Conservation (phyloP, 2,888 invertebrate species). For the Tortricodes alternella region DNA sequence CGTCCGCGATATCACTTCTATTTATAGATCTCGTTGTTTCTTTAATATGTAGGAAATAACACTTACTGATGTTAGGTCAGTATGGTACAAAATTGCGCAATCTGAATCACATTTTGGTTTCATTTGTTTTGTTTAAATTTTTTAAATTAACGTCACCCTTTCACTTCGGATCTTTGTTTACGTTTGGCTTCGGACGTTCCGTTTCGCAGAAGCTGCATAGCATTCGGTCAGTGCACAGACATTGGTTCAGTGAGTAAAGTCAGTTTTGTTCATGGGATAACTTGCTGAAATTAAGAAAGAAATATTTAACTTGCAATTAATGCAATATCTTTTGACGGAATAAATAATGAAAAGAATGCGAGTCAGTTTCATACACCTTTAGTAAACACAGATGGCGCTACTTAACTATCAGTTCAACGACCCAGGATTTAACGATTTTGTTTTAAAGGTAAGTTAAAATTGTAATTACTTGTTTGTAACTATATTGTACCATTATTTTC, state of each 20-base stretch:
- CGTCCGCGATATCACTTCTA: slow-evolving; percentile 53
- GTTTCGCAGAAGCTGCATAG: slow-evolving; percentile 26
- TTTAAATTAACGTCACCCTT: slow-evolving; percentile 70
- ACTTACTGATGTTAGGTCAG: slow-evolving; percentile 19
- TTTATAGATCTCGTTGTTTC: slow-evolving; percentile 40
- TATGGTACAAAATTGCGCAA: slow-evolving; percentile 4
- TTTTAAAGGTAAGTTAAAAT: slow-evolving; percentile 13
- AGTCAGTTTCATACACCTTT: not conserved
- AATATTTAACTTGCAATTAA: not conserved
- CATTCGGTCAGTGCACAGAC: not conserved
- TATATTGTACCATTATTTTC: not conserved
- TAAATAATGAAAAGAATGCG: not conserved
- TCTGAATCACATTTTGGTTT: slow-evolving; percentile 41
- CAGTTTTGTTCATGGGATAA: not conserved
- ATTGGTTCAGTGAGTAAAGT: no score
- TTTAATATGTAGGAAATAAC: slow-evolving; percentile 29
- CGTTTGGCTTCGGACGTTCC: slow-evolving; percentile 33
- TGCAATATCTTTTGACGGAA: no score
- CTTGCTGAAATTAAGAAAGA: not conserved
- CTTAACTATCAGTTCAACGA: slow-evolving; percentile 24
- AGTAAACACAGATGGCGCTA: slow-evolving; percentile 17
- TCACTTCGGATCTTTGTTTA: slow-evolving; percentile 35
- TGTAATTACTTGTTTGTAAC: not conserved
- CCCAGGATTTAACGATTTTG: slow-evolving; percentile 24
- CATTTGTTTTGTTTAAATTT: slow-evolving; percentile 55